Evolutionary conservation across 2,113 vertebrate species (phyloP).

Genomic region (Platysteira castanea): DNA sequence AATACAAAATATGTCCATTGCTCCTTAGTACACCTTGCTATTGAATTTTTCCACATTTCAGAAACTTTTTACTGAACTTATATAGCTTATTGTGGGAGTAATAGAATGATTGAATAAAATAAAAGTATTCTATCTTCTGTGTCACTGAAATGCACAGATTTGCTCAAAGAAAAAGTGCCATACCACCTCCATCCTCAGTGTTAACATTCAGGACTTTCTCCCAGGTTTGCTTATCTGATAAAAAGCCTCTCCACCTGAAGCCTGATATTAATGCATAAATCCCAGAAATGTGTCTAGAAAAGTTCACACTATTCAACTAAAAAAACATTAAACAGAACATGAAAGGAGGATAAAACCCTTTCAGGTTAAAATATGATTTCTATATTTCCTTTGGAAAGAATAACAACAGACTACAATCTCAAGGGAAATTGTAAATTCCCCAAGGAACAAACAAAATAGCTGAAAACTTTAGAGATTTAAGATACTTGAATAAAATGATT

Average conservation of each 20-base stretch:
- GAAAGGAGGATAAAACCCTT: conserved; percentile 30
- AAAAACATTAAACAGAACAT: conserved; percentile 40
- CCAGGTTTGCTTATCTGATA: conserved; percentile 53
- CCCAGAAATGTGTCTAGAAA: conserved; percentile 35
- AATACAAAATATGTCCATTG: background rate
- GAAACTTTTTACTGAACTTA: conserved; percentile 13
- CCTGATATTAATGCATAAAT: conserved; percentile 67
- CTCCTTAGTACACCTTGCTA: background rate
- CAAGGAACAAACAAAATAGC: background rate
- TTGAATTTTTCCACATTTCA: conserved; percentile 33
- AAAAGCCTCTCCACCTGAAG: conserved; percentile 42
- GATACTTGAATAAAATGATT: background rate
- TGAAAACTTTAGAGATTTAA: background rate
- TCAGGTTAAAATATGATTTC: conserved; percentile 6
- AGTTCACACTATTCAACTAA: conserved; percentile 41
- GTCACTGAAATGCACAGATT: conserved; percentile 61
- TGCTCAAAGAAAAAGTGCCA: conserved; percentile 4
- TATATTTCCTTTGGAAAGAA: conserved; percentile 14
- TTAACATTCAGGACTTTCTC: conserved; percentile 51
- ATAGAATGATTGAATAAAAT: conserved; percentile 58
- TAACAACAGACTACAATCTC: background rate
- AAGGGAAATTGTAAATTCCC: background rate
- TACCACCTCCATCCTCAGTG: conserved; percentile 13
- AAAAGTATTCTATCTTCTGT: conserved; percentile 57
- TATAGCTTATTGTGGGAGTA: conserved; percentile 46